A percentile compares a stretch with the other conserved stretches of the same genome.
Conservation (phyloP, 2,113 vertebrate species). For the Ammodytes dubius region DNA sequence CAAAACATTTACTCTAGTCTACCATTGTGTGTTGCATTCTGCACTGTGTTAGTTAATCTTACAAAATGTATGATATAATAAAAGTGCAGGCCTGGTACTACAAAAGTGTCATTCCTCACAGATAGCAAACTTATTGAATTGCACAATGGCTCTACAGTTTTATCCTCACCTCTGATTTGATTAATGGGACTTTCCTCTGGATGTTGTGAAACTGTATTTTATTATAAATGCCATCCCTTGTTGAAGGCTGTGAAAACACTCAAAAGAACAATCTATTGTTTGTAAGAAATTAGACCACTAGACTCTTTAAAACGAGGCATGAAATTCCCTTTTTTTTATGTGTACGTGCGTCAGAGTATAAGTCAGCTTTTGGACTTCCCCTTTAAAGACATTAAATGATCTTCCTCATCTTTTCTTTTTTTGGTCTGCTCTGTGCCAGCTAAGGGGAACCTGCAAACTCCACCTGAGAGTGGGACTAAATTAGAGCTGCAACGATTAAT, state of each 20-base stretch:
- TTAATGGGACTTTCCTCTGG: not conserved
- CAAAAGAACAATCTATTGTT: no score
- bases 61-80: conserved; percentile 3
- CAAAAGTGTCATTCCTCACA: not conserved
- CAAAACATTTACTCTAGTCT: not conserved
- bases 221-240: not conserved
- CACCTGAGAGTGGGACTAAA: not conserved
- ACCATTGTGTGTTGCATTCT: not conserved
- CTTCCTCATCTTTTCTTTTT: conserved; percentile 1
- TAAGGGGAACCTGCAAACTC: not conserved
- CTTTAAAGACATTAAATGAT: conserved; percentile 9
- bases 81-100: not conserved
- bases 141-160: not conserved
- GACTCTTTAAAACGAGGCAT: not conserved
- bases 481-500: not conserved
- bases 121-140: not conserved
- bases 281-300: no score
- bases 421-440: not conserved
- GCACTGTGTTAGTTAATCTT: not conserved
- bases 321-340: not conserved
- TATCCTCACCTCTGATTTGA: not conserved
- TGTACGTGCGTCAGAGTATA: not conserved
- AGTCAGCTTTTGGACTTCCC: not conserved
- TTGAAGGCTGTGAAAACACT: no score
- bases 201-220: not conserved